These are phyloP conservation scores for Rhinophrynus dorsalis DNA, from an alignment of 2,797 vertebrate genomes.

Conservation along the genomic window DNA sequence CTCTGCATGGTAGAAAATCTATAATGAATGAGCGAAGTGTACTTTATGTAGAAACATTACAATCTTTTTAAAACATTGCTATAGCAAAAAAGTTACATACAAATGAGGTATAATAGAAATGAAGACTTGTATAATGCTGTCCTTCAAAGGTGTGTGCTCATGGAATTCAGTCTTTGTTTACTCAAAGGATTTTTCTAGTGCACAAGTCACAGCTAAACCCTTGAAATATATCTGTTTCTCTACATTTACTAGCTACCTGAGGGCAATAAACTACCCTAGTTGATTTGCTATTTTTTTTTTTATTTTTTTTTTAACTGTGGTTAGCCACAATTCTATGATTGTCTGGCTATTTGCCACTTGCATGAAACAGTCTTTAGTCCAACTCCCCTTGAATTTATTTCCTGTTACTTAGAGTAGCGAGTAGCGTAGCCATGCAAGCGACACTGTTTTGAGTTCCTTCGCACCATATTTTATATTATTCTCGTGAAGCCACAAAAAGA, in stretches of 20 bases:
- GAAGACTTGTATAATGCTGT: too few relatives aligned
- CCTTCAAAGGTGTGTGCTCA: too few relatives aligned
- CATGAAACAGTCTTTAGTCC: slow-evolving; percentile 28
- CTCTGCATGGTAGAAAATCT: too few relatives aligned
- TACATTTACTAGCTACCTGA: slow-evolving; percentile 12
- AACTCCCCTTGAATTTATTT: slow-evolving; percentile 24
- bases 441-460: slow-evolving; percentile 28
- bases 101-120: too few relatives aligned
- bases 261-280: slow-evolving; percentile 17
- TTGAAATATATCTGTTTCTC: slow-evolving; percentile 31
- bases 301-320: too few relatives aligned
- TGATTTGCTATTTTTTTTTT: slow-evolving; percentile 30
- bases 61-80: too few relatives aligned
- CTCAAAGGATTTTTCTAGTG: too few relatives aligned
- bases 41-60: too few relatives aligned
- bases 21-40: too few relatives aligned
- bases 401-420: slow-evolving; percentile 27
- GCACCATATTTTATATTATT: slow-evolving; percentile 29
- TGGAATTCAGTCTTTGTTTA: too few relatives aligned
- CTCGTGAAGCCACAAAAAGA: slow-evolving; percentile 1
- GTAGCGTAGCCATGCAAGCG: slow-evolving; percentile 15
- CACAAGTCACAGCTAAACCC: background rate
- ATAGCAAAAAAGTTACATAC: too few relatives aligned
- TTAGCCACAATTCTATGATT: background rate
- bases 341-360: slow-evolving; percentile 21